Percentiles rank a stretch among this genome's conserved stretches.
These are phyloP conservation scores for Diadophis punctatus DNA, from an alignment of 2,113 vertebrate species.

Conservation along the genomic window DNA sequence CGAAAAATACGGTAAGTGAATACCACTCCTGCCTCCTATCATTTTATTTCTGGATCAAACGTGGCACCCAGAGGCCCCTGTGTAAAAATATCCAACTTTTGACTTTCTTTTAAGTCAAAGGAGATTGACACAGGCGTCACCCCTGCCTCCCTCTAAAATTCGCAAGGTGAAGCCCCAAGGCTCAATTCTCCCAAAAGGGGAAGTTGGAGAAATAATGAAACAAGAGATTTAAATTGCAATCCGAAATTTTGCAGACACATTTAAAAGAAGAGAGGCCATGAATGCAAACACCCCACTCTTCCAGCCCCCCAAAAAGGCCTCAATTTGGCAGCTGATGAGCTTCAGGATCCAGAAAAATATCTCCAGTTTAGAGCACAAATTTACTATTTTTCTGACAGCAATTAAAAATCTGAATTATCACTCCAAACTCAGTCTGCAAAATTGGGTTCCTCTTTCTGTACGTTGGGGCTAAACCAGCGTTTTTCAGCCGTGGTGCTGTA, in stretches of 20 bases:
- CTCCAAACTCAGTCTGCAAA: not conserved
- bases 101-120: not conserved
- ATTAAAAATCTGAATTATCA: not conserved
- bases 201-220: not conserved
- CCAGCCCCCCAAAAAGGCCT: not conserved
- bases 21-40: not conserved
- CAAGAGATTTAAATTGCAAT: not conserved
- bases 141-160: not conserved
- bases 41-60: not conserved
- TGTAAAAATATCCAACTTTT: not conserved
- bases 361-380: not conserved
- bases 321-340: not conserved
- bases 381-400: not conserved
- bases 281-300: accelerated
- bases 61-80: not conserved
- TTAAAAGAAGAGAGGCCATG: not conserved
- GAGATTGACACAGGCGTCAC: not conserved
- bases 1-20: no score
- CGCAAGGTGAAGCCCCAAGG: no score
- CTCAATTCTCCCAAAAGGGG: not conserved
- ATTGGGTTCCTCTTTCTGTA: not conserved
- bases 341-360: not conserved
- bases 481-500: no score
- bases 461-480: no score
- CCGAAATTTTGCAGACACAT: no score